Base-by-base conservation (phyloP, 2,888 invertebrate species). In the Salpingus planirostris region DNA sequence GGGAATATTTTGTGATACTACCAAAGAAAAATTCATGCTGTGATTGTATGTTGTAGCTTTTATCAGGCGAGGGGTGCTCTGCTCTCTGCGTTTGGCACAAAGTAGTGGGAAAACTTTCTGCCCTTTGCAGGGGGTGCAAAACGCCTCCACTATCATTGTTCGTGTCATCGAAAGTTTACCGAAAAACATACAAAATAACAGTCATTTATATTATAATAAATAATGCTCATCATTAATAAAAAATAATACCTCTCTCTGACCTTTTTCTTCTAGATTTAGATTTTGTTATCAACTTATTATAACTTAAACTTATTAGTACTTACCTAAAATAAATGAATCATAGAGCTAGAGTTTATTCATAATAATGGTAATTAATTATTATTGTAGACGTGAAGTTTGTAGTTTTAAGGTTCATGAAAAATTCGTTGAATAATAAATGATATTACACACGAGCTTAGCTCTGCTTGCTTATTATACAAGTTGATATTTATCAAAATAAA, bases 1-100 rank as follows among this genome's bases (percentile, higher is more conserved):
- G 61, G 62, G 62, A 62, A 60, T 59, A 62, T 62, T 62, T 64
- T 62, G 61, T 63, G 63, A 64, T 62, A 62, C 64, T 62, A 62
- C 62, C 64, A 64, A 55, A 46, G 52, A 42, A 42, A 51, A 53
- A 42, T 43, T n/a, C n/a, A 51, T 54, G 53, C 60, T 60, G 62
- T 62, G 60, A 60, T 62, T 59, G 56, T 59, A 56, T 60, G 59
- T 59, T 50, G 47, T 54, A 55, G 54, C 49, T 50, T 51, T 40
- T 40, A 38, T 13, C 24, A 11, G 10, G 15, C 24, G 10, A 11
- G 40, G 53, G n/a, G n/a, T n/a, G n/a, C n/a, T n/a, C n/a, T n/a
- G n/a, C n/a, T n/a, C n/a, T n/a, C 50, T 54, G 50, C 40, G 31
- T 27, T 46, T 44, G 57, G 54, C 56, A 57, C 48, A 60, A 59